Evolutionary conservation across 2,797 vertebrate species (phyloP), one percentile per base, ranked within the genome.

Genomic region (Sebastes iracundus): DNA sequence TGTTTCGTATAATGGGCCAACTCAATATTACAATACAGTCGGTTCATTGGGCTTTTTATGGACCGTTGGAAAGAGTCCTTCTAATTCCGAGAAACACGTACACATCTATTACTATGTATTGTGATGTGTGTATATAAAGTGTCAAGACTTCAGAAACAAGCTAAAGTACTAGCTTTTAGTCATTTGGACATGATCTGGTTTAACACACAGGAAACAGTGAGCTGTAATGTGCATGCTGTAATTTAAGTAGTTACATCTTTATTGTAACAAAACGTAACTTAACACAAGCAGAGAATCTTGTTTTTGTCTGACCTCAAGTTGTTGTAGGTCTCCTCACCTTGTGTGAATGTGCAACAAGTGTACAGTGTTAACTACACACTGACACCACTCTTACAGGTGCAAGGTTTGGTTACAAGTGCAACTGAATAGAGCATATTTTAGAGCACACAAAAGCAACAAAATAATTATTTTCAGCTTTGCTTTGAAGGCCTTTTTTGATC

Each of bases 21-120:
- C 18, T 63, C 60, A 49, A 64, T 42, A 72, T 68, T 27, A 42
- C 32, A 85, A 35, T 66, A 77, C 58, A 75, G 53, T 18, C 14
- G 6, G 38, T 16, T 42, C 38, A 42, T 42, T 16, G 38, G 38
- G 38, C 38, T 42, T 42, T 42, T 42, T 42, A 42, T 46, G 42
- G 42, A 18, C 16, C 3, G 1, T 4, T 49, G 46, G 46, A 49
- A 20, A 49, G 18, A 49, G 13, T 23, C 28, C n/a, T 27, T 25
- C 18, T 58, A 35, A 52, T 74, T 58, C 1, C 1, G 20, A 13
- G 16, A 32, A 32, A 73, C 13, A 28, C 8, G 30, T 16, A 61
- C 16, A 60, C 60, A 18, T 42, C 22, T 6, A 22, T 52, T 25
- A 27, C 46, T 35, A 33, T 72, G 46, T 22, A 35, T 46, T 49